phyloP scores from a whole-genome alignment of 2,113 vertebrate species.

The Hystrix cristata region DNA sequence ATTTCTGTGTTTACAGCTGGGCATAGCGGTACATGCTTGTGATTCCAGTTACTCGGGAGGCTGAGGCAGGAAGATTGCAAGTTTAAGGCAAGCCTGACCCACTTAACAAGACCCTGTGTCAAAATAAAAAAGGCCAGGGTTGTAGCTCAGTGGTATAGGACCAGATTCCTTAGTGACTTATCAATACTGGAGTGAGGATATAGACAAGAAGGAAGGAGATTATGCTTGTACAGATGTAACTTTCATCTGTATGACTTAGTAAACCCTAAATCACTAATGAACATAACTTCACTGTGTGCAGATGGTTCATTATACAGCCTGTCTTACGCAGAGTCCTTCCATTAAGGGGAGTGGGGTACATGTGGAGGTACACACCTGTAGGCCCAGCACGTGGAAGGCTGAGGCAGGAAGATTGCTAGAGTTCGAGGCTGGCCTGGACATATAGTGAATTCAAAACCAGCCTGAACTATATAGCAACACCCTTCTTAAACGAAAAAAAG shows the following conservation, averaged over 20 bases:
- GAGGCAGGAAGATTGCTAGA: neutral
- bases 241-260: slow-evolving; percentile 29
- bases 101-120: neutral
- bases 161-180: neutral
- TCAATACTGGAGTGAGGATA: neutral
- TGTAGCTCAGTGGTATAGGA: neutral
- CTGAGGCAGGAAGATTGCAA: neutral
- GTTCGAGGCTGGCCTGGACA: neutral
- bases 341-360: neutral
- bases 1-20: neutral
- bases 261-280: slow-evolving; percentile 21
- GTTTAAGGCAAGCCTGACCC: neutral
- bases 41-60: neutral
- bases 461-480: neutral
- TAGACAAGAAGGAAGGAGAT: slow-evolving; percentile 6
- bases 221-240: slow-evolving; percentile 6
- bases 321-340: neutral
- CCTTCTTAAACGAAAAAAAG: neutral
- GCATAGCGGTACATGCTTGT: neutral
- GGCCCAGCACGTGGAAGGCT: neutral
- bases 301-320: neutral
- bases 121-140: neutral
- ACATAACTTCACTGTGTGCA: neutral
- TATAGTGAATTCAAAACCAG: neutral
- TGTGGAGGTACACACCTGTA: neutral